Percentiles rank a stretch among this genome's conserved stretches.
These are phyloP conservation scores for Eptesicus fuscus DNA, from an alignment of 2,113 vertebrate species.

Conservation along the genomic window DNA sequence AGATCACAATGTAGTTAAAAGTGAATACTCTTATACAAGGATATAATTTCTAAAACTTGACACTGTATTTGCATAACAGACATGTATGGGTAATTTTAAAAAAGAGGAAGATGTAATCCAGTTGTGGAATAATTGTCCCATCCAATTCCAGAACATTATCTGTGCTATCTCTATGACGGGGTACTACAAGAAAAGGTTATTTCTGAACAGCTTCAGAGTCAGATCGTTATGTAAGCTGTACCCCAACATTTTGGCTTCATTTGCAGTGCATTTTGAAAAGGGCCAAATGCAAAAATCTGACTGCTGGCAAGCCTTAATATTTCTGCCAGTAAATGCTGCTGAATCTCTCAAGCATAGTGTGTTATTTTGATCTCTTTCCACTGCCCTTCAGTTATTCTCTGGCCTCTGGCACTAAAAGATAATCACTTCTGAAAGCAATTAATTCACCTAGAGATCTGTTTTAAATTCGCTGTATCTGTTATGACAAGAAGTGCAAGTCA, in stretches of 20 bases:
- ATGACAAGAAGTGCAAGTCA: constrained; percentile 23
- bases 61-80: constrained; percentile 24
- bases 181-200: constrained; percentile 26
- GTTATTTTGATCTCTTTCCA: constrained; percentile 32
- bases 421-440: constrained; percentile 52
- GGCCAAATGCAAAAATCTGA: constrained; percentile 56
- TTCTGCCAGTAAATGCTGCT: constrained; percentile 58
- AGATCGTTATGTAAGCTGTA: constrained; percentile 33
- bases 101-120: neutral
- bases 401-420: constrained; percentile 51
- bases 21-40: constrained; percentile 9
- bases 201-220: constrained; percentile 44
- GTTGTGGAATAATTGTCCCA: neutral
- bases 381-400: neutral
- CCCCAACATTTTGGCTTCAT: constrained; percentile 47
- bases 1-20: constrained; percentile 39
- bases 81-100: constrained; percentile 33
- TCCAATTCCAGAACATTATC: neutral
- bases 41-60: constrained; percentile 33
- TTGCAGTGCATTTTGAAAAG: constrained; percentile 52
- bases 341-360: constrained; percentile 31
- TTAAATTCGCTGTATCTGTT: constrained; percentile 36
- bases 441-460: constrained; percentile 40
- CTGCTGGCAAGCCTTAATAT: constrained; percentile 42
- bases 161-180: neutral